Percentiles rank a stretch among this genome's conserved stretches.
Evolutionary conservation across 2,888 invertebrate species (phyloP).

Genomic region (Trichopoda pennipes): DNA sequence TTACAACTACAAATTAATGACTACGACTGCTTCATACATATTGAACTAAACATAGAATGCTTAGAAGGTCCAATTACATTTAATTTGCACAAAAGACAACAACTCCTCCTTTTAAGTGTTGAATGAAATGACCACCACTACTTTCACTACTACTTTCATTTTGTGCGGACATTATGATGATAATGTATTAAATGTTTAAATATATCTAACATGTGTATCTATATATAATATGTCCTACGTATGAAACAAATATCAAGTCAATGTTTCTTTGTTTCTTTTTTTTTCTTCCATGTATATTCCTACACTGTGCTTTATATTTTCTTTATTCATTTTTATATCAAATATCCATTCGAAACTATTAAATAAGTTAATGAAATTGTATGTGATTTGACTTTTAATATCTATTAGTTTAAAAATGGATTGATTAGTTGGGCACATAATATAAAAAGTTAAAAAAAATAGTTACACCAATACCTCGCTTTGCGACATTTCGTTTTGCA

Average conservation of each 20-base stretch:
- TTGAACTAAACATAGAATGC: conserved; percentile 11
- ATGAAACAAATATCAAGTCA: conserved; percentile 54
- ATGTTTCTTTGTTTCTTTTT: conserved; percentile 30
- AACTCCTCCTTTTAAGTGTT: conserved; percentile 63
- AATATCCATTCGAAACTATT: conserved; percentile 33
- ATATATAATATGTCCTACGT: not conserved
- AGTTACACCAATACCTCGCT: no score
- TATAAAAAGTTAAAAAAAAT: no score
- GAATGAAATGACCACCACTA: conserved; percentile 41
- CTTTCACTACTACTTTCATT: conserved; percentile 32
- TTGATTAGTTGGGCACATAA: no score
- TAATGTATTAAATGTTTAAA: conserved; percentile 40
- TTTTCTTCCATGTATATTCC: conserved; percentile 1
- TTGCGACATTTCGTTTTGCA: no score
- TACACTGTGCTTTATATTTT: conserved; percentile 11
- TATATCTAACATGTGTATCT: conserved; percentile 22
- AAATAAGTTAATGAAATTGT: conserved; percentile 35
- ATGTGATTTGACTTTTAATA: conserved; percentile 20
- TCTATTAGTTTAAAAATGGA: no score
- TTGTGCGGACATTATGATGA: conserved; percentile 26
- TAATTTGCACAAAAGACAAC: conserved; percentile 22
- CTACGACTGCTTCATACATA: conserved; percentile 7
- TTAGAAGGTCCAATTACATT: conserved; percentile 19
- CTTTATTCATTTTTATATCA: conserved; percentile 24
- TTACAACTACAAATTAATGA: conserved; percentile 38